Percentiles rank a stretch among this genome's conserved stretches.
These are phyloP conservation scores for Chrysocyon brachyurus DNA, from an alignment of 2,797 vertebrate species.

Conservation along the genomic window DNA sequence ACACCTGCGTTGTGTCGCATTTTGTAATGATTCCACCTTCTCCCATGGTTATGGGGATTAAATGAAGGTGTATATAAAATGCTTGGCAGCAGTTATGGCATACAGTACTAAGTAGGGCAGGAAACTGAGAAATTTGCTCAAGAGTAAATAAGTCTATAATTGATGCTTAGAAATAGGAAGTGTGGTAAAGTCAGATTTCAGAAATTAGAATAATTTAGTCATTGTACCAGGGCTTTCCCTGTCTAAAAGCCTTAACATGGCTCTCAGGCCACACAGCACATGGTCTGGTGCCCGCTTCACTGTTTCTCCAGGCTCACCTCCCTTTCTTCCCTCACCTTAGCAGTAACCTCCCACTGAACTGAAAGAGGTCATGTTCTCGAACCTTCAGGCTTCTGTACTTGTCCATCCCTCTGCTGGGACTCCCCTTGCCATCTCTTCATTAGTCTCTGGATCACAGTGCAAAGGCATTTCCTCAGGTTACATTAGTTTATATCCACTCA, in stretches of 20 bases:
- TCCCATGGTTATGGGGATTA: not conserved
- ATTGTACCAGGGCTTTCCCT: not conserved
- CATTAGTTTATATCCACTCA: not conserved
- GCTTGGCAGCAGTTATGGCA: not conserved
- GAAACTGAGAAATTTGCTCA: not conserved
- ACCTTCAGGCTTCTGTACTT: not conserved
- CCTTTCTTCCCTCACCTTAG: not conserved
- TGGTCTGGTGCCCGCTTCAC: not conserved
- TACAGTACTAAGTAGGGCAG: not conserved
- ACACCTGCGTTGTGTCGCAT: not conserved
- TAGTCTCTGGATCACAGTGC: not conserved
- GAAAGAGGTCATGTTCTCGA: not conserved
- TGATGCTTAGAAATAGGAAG: not conserved
- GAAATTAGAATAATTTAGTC: not conserved
- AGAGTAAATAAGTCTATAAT: not conserved
- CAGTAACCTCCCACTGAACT: not conserved
- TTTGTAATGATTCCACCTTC: not conserved
- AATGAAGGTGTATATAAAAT: slow-evolving; percentile 8
- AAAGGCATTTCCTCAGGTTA: not conserved
- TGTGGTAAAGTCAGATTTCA: not conserved
- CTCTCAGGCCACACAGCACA: not conserved
- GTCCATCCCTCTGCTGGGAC: not conserved
- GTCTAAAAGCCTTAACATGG: not conserved
- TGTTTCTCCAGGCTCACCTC: not conserved
- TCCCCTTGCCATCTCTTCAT: not conserved